Percentiles rank a stretch among this genome's conserved stretches.
Conservation (phyloP, 2,797 vertebrate species). For the Lindbergichthys nudifrons region DNA sequence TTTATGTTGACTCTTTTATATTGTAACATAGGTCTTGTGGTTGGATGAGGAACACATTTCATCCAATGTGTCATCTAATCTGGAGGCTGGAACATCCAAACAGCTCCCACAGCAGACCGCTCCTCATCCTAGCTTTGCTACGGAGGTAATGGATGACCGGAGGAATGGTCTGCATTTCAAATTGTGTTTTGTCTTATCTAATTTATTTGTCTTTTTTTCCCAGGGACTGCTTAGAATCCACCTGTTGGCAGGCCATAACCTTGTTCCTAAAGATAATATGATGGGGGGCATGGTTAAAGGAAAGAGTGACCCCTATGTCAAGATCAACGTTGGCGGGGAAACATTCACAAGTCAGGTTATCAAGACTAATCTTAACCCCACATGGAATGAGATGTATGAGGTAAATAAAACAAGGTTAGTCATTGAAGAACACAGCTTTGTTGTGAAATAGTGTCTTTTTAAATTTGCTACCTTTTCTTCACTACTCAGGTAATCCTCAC, state of each 20-base stretch:
- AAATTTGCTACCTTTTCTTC: background rate
- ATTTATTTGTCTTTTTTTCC: slow-evolving; percentile 5
- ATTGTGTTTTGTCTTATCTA: background rate
- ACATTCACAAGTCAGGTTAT: slow-evolving; percentile 88
- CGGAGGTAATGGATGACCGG: slow-evolving; percentile 82
- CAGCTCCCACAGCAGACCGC: slow-evolving; percentile 82
- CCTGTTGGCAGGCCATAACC: slow-evolving; percentile 88
- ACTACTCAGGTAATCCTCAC: slow-evolving; percentile 88
- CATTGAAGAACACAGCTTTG: background rate
- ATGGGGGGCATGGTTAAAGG: slow-evolving; percentile 91
- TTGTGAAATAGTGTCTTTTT: background rate
- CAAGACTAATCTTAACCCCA: slow-evolving; percentile 89
- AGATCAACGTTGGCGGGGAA: slow-evolving; percentile 86
- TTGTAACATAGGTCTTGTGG: slow-evolving; percentile 85
- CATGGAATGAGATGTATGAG: slow-evolving; percentile 94
- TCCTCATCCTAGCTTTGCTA: slow-evolving; percentile 88
- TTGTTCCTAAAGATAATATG: slow-evolving; percentile 92
- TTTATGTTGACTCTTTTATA: background rate
- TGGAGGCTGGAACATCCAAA: slow-evolving; percentile 71
- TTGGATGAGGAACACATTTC: slow-evolving; percentile 82
- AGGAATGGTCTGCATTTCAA: background rate
- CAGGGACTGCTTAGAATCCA: slow-evolving; percentile 92
- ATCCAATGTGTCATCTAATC: slow-evolving; percentile 66
- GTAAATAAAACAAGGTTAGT: slow-evolving; percentile 65
- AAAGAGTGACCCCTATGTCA: slow-evolving; percentile 92